These are phyloP conservation scores for Crypturellus undulatus DNA, from an alignment of 2,113 vertebrate species.

Conservation along the genomic window DNA sequence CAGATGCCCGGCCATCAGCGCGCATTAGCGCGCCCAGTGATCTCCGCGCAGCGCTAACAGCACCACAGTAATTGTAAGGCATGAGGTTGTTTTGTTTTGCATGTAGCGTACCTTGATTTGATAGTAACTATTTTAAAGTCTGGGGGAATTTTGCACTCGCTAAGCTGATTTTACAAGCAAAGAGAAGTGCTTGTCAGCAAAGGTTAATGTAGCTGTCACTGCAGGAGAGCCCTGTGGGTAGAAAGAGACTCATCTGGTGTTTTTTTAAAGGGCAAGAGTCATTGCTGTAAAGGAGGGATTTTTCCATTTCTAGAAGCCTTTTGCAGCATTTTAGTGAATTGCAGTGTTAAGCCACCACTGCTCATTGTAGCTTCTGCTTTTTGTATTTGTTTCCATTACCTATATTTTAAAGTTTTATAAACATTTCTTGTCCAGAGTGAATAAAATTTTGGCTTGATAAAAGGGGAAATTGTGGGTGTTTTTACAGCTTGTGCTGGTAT, in stretches of 20 bases:
- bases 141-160: slow-evolving; percentile 60
- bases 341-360: neutral
- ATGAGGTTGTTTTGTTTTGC: slow-evolving; percentile 45
- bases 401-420: neutral
- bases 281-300: slow-evolving; percentile 29
- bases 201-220: slow-evolving; percentile 72
- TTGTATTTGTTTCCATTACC: neutral
- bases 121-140: slow-evolving; percentile 55
- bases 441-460: neutral
- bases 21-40: neutral
- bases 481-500: neutral
- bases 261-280: slow-evolving; percentile 72
- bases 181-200: slow-evolving; percentile 69
- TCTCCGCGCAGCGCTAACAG: neutral
- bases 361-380: neutral
- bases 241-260: slow-evolving; percentile 58
- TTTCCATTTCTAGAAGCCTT: slow-evolving; percentile 48
- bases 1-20: slow-evolving; percentile 32
- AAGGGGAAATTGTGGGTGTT: neutral
- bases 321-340: neutral
- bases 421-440: neutral
- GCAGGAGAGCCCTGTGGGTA: slow-evolving; percentile 66
- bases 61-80: neutral
- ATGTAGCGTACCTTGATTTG: neutral
- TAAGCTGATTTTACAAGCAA: slow-evolving; percentile 70